phyloP scores from a whole-genome alignment of 2,797 vertebrate genomes.

The Tangara arthus region DNA sequence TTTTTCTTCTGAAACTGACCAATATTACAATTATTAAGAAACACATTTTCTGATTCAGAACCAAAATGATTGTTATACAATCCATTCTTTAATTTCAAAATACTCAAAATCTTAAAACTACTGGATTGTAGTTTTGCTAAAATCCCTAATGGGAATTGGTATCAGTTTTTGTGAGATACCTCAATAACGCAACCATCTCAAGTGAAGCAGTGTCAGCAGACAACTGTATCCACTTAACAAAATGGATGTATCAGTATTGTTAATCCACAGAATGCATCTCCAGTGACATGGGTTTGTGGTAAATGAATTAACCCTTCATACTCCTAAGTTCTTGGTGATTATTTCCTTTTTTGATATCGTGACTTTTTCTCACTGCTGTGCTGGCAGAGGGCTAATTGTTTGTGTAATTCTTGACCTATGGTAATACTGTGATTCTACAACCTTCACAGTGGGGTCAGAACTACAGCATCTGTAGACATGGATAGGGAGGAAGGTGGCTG shows the following conservation, averaged over 20 bases:
- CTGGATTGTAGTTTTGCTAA: not conserved
- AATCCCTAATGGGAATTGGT: not conserved
- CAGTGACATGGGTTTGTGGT: not conserved
- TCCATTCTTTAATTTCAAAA: not conserved
- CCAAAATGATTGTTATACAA: not conserved
- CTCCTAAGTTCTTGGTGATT: not conserved
- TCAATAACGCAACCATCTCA: not conserved
- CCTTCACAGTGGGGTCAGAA: not conserved
- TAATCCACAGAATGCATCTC: not conserved
- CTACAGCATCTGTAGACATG: fast-evolving
- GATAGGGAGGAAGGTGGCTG: not conserved
- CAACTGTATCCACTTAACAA: not conserved
- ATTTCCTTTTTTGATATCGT: not conserved
- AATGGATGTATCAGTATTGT: not conserved
- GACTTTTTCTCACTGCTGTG: not conserved
- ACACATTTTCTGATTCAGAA: not conserved
- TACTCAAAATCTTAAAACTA: not conserved
- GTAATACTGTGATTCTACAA: not conserved
- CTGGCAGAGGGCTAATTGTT: not conserved
- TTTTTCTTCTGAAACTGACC: not conserved
- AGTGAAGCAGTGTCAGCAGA: not conserved
- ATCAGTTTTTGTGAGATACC: not conserved
- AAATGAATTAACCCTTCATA: not conserved
- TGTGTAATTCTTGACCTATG: not conserved
- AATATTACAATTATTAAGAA: not conserved